Base-by-base conservation (phyloP, 2,797 vertebrate species). In the Typhlichthys subterraneus region DNA sequence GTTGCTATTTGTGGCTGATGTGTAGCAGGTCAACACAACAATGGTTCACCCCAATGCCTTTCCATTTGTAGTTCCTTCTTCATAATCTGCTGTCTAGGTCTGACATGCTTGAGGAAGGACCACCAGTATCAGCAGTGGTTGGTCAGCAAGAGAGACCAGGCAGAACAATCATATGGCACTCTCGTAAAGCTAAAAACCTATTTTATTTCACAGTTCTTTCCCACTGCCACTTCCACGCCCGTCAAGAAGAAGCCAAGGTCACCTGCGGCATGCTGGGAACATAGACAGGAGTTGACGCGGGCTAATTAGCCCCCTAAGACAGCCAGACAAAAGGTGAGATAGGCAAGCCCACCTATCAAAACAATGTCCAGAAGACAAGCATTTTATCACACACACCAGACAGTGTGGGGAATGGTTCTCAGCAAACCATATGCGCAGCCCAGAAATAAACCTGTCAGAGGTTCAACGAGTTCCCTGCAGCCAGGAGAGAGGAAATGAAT, bases 321-420 rank as follows among this genome's bases (percentile, higher is more conserved):
- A 59, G 54, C 33, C 13, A 67, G 12, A 69, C 38, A 68, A 66
- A 42, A 75, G 53, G 59, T 53, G 54, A 63, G 12, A 15, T 46
- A 49, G 63, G 59, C 45, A 52, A 29, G 57, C 23, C 52, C 45
- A 59, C 63, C 72, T 62, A 72, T 55, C 56, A 67, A 29, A 31
- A 52, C 57, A 70, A 61, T 49, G 9, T 33, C 51, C 60, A 66
- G 53, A 70, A 62, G 65, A 57, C 76, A 54, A 54, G 71, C 31
- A 48, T 48, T 4, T 45, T 31, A 33, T 31, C 12, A 8, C 19
- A 57, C 51, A 54, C 38, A 71, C 31, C 55, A 52, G 14, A 69
- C 59, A 57, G 78, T 69, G 49, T 2, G 47, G 61, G 57, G n/a
- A 80, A 59, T 11, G 53, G 49, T 53, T 45, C 65, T 69, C 51